Evolutionary conservation across 2,888 invertebrate species (phyloP).

Genomic region (Epinotia ramella): DNA sequence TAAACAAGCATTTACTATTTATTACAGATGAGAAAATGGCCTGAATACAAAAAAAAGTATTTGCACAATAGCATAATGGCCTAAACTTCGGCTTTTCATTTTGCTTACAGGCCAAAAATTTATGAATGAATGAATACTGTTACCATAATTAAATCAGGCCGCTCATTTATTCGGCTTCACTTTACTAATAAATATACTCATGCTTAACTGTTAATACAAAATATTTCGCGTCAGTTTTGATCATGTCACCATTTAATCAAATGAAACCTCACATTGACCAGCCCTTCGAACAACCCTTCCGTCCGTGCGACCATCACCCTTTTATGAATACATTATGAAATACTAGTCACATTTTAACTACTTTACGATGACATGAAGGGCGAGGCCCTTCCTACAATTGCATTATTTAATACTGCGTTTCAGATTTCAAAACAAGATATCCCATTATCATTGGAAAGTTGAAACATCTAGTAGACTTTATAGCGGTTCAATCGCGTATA

Average conservation of each 20-base stretch:
- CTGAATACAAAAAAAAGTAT: conserved; percentile 15
- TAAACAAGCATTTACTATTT: conserved; percentile 42
- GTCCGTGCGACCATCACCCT: conserved; percentile 42
- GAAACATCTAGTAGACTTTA: not conserved
- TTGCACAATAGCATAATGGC: not conserved
- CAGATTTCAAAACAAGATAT: conserved; percentile 14
- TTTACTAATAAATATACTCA: conserved; percentile 27
- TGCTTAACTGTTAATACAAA: conserved; percentile 34
- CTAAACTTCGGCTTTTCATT: conserved; percentile 1
- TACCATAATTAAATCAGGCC: conserved; percentile 15
- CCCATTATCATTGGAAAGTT: conserved; percentile 11
- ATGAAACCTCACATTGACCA: conserved; percentile 28
- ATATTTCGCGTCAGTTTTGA: conserved; percentile 39
- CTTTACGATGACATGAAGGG: conserved; percentile 37
- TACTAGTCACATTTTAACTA: conserved; percentile 40
- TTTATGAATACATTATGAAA: conserved; percentile 33
- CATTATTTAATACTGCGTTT: conserved; percentile 22
- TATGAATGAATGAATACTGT: not conserved
- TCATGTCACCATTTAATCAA: conserved; percentile 31
- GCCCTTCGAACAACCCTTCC: conserved; percentile 31
- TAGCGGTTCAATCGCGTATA: not conserved
- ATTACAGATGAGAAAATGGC: conserved; percentile 23
- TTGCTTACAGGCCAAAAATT: conserved; percentile 9
- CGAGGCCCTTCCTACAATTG: conserved; percentile 14
- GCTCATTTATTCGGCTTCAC: conserved; percentile 27